Conservation (phyloP, 2,888 invertebrate genomes). For the Andrena dorsata region DNA sequence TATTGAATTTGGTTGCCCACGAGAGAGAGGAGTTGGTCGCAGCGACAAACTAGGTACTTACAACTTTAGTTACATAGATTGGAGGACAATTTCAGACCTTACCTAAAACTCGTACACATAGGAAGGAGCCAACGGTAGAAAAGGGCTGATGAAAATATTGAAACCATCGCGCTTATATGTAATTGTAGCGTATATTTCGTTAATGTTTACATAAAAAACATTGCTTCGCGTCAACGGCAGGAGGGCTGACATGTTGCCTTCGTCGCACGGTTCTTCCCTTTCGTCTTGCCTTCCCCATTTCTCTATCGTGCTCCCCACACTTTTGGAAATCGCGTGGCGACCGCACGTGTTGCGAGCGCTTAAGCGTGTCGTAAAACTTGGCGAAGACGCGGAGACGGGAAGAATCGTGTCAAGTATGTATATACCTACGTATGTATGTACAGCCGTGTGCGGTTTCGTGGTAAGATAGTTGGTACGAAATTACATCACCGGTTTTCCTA, state of each 20-base stretch:
- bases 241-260: slow-evolving; percentile 48
- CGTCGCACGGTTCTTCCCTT: slow-evolving; percentile 30
- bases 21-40: too few relatives aligned
- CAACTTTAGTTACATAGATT: too few relatives aligned
- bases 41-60: too few relatives aligned
- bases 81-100: too few relatives aligned
- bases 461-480: slow-evolving; percentile 44
- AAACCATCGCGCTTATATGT: slow-evolving; percentile 38
- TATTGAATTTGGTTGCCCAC: too few relatives aligned
- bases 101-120: too few relatives aligned
- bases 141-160: too few relatives aligned
- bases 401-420: slow-evolving; percentile 21
- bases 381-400: slow-evolving; percentile 8
- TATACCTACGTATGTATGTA: slow-evolving; percentile 1
- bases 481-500: slow-evolving; percentile 49
- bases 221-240: slow-evolving; percentile 64
- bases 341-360: not conserved
- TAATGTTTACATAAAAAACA: slow-evolving; percentile 77
- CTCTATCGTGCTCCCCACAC: not conserved
- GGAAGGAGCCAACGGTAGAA: not conserved
- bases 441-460: slow-evolving; percentile 23
- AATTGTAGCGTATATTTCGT: slow-evolving; percentile 76
- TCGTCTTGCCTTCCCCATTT: not conserved
- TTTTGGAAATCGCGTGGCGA: not conserved
- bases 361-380: not conserved